A percentile compares a stretch with the other conserved stretches of the same genome.
phyloP scores from a whole-genome alignment of 2,113 vertebrate species.

The Marmota monax region DNA sequence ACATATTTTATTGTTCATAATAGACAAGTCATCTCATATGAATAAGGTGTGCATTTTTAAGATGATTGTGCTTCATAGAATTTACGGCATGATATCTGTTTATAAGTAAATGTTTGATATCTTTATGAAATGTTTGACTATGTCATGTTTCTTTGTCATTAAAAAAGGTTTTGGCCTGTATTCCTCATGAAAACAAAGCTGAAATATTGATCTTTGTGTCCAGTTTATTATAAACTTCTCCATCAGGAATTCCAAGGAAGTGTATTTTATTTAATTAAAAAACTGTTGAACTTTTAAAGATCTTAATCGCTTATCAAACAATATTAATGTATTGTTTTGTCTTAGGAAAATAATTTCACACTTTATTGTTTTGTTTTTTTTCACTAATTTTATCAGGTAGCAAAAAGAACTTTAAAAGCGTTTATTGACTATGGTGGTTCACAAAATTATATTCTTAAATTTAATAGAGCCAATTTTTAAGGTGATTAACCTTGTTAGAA shows the following conservation, averaged over 20 bases:
- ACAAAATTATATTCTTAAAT: constrained; percentile 46
- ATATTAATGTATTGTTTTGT: background rate
- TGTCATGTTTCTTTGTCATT: constrained; percentile 82
- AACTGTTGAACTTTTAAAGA: background rate
- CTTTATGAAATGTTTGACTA: constrained; percentile 82
- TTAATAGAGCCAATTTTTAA: background rate
- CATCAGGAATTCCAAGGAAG: constrained; percentile 44
- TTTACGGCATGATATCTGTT: constrained; percentile 83
- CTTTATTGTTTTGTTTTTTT: background rate
- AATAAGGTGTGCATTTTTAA: constrained; percentile 80
- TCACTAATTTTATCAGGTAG: background rate
- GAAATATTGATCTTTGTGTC: constrained; percentile 54
- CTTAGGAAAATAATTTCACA: constrained; percentile 5
- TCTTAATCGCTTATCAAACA: background rate
- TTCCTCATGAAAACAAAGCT: constrained; percentile 74
- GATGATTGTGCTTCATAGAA: constrained; percentile 77
- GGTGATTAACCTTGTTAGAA: background rate
- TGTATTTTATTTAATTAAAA: constrained; percentile 49
- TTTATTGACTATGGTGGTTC: background rate
- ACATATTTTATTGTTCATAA: constrained; percentile 55
- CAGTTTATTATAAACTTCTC: constrained; percentile 64
- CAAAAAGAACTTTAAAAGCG: background rate
- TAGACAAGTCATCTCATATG: constrained; percentile 63
- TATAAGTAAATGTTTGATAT: constrained; percentile 84
- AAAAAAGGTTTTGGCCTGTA: constrained; percentile 79